Base-by-base conservation (phyloP, 1,140 invertebrate genomes). In the Hyles vespertilio region DNA sequence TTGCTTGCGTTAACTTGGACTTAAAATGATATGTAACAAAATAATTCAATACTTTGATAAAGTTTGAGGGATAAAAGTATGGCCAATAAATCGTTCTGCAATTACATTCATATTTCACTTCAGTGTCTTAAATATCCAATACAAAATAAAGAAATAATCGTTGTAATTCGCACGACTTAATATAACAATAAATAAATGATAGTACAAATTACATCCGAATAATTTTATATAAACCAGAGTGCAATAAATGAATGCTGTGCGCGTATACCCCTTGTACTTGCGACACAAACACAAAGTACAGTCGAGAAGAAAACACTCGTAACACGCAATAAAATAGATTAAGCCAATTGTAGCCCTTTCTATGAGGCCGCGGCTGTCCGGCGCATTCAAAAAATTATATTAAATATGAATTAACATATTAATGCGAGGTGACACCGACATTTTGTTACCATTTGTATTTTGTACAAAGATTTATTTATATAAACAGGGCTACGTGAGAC, bases 321-420 rank as follows among this genome's bases (percentile, higher is more conserved):
- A 79, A 79, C 83, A 83, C 80, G 80, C 79, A 74, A 81, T 87
- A 81, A 84, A 84, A 83, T 78, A 81, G 81, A 87, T 87, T 86
- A 86, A 71, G 58, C 72, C 77, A 80, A 83, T 80, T 78, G 75
- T 78, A 77, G 47, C 40, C 51, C 56, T 40, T 61, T 60, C 52
- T 40, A 47, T 22, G 22, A 40, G 36, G 8, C 36, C 36, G 59
- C 43, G 32, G 40, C 49, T 72, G 74, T 74, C 63, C 74, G 66
- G 74, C 79, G 79, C 74, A 78, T 68, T 74, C 73, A 79, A 63
- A 70, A 80, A 83, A 77, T 83, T 84, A 81, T 72, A 84, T 86
- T 84, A 83, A 84, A 87, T 84, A 81, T 77, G 83, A 87, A 87
- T 87, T 87, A 87, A 84, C 81, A 87, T 87, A 84, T 84, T 82